phyloP scores from a whole-genome alignment of 2,797 vertebrate genomes.

The Graptemys geographica region DNA sequence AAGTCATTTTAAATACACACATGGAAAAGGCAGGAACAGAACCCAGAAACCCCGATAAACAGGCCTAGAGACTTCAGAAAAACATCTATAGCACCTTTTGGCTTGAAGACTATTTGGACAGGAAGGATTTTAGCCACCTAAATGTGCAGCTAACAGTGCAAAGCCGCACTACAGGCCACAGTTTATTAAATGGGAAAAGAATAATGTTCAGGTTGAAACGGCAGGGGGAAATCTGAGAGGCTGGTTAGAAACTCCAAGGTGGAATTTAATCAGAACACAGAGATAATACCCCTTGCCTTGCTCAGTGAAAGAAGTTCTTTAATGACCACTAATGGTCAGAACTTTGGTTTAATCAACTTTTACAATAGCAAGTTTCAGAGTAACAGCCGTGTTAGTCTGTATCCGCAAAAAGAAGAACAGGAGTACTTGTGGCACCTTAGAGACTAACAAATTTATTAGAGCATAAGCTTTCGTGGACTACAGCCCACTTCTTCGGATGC shows the following conservation, averaged over 20 bases:
- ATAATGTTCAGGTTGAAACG: background rate
- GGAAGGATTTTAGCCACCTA: background rate
- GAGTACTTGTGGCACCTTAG: too few relatives aligned
- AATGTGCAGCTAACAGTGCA: background rate
- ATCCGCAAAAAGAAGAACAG: too few relatives aligned
- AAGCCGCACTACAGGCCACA: background rate
- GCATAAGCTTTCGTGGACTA: too few relatives aligned
- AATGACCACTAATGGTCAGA: background rate
- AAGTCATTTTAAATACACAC: rapidly evolving
- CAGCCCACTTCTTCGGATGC: too few relatives aligned
- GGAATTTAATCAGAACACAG: background rate
- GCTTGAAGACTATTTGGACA: background rate
- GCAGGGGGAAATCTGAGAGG: background rate
- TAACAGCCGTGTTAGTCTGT: too few relatives aligned
- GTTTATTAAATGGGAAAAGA: background rate
- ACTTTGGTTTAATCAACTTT: background rate
- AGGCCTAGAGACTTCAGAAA: background rate
- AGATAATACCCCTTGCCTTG: background rate
- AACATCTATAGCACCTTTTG: background rate
- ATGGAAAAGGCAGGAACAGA: rapidly evolving
- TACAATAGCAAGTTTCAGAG: too few relatives aligned
- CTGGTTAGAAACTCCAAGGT: background rate
- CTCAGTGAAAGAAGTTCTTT: background rate
- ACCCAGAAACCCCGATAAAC: background rate
- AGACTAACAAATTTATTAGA: too few relatives aligned